Conservation (phyloP, 1,140 invertebrate species). For the Coelopa frigida region DNA sequence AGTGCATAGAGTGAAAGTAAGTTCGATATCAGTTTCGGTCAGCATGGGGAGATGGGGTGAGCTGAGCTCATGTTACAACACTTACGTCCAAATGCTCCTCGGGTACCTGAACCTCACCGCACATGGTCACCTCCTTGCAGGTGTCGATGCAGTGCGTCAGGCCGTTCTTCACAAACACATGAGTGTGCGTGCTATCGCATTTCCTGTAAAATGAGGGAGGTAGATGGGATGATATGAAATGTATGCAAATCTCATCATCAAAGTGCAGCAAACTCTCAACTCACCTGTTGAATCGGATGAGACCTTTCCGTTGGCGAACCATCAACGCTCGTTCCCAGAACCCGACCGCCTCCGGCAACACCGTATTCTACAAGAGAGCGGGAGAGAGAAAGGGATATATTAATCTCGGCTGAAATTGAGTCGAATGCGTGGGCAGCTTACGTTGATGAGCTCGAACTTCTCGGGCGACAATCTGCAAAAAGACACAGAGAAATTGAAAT, state of each 20-base stretch:
- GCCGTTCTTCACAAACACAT: constrained; percentile 74
- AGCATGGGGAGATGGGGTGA: not conserved
- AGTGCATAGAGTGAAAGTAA: not conserved
- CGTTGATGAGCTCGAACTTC: constrained; percentile 79
- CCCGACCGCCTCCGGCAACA: constrained; percentile 80
- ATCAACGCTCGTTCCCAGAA: constrained; percentile 90
- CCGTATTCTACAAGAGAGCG: constrained; percentile 63
- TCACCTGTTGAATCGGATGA: constrained; percentile 83
- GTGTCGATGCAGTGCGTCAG: constrained; percentile 81
- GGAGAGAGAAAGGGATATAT: not conserved
- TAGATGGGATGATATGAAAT: not conserved
- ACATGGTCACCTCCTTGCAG: constrained; percentile 81
- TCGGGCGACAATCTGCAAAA: constrained; percentile 67
- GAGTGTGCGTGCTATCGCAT: constrained; percentile 70
- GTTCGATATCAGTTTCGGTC: too few species aligned
- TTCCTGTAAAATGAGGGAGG: constrained; percentile 53
- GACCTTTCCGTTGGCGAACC: constrained; percentile 73
- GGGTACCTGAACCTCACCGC: constrained; percentile 89
- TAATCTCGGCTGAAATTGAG: not conserved
- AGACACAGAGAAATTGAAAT: not conserved
- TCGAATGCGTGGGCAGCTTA: constrained; percentile 51
- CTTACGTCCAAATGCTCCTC: constrained; percentile 86
- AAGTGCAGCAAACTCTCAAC: too few species aligned
- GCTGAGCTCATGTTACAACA: constrained; percentile 19
- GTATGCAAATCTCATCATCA: too few species aligned